These are phyloP conservation scores for Sterrhoptilus dennistouni DNA, from an alignment of 2,113 vertebrate species.

Conservation along the genomic window DNA sequence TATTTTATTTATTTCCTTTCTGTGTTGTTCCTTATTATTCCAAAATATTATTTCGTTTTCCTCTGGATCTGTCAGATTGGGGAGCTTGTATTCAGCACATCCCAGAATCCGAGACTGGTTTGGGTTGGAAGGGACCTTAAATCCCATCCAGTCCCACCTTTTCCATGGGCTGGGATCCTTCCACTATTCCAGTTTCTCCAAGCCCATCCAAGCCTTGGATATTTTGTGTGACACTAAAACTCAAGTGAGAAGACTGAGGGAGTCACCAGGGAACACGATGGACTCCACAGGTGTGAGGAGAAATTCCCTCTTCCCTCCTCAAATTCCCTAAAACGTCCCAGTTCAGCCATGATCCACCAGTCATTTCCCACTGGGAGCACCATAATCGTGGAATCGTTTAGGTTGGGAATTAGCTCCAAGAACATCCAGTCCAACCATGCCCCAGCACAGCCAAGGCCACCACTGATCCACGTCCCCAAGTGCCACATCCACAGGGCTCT, in stretches of 20 bases:
- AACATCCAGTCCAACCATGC: fast-evolving
- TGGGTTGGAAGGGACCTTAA: neutral
- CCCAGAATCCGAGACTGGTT: neutral
- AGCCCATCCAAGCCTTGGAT: neutral
- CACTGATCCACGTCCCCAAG: neutral
- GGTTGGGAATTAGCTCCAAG: neutral
- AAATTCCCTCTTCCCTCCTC: neutral
- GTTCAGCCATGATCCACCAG: neutral
- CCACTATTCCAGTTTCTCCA: neutral
- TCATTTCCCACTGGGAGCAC: neutral
- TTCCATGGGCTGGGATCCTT: neutral
- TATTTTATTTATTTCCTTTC: too few relatives aligned
- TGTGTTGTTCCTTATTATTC: neutral
- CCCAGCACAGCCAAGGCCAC: neutral
- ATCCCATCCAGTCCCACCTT: neutral
- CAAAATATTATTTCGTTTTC: fast-evolving
- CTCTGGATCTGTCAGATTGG: neutral
- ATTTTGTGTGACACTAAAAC: neutral
- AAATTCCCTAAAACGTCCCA: neutral
- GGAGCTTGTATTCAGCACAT: neutral
- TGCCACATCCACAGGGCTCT: neutral
- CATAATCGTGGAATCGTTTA: neutral
- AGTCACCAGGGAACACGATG: neutral
- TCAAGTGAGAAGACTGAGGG: neutral
- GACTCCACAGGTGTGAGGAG: neutral